Percentiles rank a stretch among this genome's conserved stretches.
Conservation (phyloP, 2,888 invertebrate genomes). For the Serrognathus titanus region DNA sequence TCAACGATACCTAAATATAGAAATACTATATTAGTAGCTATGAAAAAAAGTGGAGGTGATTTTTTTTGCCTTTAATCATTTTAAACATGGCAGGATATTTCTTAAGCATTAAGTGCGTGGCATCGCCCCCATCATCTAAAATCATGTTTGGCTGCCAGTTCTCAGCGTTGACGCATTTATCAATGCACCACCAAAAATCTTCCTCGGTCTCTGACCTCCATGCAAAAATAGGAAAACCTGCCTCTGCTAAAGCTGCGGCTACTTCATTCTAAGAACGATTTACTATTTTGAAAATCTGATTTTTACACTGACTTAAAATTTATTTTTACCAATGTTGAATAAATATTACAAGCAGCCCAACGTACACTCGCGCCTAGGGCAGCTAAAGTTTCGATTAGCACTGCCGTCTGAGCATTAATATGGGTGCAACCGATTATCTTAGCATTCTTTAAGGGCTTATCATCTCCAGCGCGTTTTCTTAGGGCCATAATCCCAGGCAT, state of each 20-base stretch:
- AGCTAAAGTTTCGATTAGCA: constrained; percentile 84
- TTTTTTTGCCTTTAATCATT: constrained; percentile 71
- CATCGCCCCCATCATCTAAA: constrained; percentile 95
- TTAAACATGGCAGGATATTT: constrained; percentile 93
- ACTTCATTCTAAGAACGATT: constrained; percentile 77
- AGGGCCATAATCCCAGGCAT: constrained; percentile 98
- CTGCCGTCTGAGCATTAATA: constrained; percentile 97
- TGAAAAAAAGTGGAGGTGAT: background rate
- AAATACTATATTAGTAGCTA: background rate
- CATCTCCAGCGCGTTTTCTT: constrained; percentile 85
- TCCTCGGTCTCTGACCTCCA: constrained; percentile 98
- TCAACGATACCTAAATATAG: constrained; percentile 81
- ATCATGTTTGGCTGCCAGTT: constrained; percentile 99
- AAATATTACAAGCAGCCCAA: constrained; percentile 98
- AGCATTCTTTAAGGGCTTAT: constrained; percentile 92
- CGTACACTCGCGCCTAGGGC: constrained; percentile 88
- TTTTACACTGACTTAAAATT: background rate
- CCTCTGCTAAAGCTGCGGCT: constrained; percentile 91
- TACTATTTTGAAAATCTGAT: constrained; percentile 8
- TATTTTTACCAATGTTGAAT: constrained; percentile 77
- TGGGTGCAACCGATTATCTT: constrained; percentile 95
- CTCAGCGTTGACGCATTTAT: constrained; percentile 87
- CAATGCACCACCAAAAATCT: constrained; percentile 99
- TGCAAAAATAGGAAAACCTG: constrained; percentile 86
- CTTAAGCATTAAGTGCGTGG: constrained; percentile 93